Conservation (phyloP, 2,797 vertebrate genomes). For the Helostoma temminkii region DNA sequence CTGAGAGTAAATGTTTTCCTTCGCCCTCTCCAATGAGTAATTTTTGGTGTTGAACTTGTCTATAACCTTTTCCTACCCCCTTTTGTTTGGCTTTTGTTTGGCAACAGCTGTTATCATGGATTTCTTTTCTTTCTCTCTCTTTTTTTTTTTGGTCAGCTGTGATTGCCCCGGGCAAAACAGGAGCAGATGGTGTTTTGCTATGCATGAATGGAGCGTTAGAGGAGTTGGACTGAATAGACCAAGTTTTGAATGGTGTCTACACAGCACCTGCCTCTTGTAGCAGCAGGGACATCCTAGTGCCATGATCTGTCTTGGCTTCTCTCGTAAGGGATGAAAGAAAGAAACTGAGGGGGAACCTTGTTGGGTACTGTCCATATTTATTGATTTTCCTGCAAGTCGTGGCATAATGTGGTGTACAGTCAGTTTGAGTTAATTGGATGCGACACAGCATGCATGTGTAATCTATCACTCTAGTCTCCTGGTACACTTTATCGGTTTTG, state of each 20-base stretch:
- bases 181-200: conserved; percentile 99
- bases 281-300: conserved; percentile 89
- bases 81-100: conserved; percentile 99
- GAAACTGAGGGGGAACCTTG: conserved; percentile 76
- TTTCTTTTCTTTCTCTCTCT: conserved; percentile 87
- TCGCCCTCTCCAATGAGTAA: conserved; percentile 87
- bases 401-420: conserved; percentile 93
- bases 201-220: conserved; percentile 99
- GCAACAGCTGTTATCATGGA: conserved; percentile 99
- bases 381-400: conserved; percentile 94
- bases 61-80: conserved; percentile 94
- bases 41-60: conserved; percentile 90
- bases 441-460: conserved; percentile 95
- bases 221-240: conserved; percentile 99
- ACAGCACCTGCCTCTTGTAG: conserved; percentile 99
- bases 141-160: conserved; percentile 98
- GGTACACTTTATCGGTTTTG: conserved; percentile 89
- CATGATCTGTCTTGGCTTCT: conserved; percentile 87
- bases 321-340: conserved; percentile 75
- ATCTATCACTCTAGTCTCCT: conserved; percentile 92
- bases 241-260: conserved; percentile 99
- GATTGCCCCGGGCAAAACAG: conserved; percentile 99
- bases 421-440: conserved; percentile 98
- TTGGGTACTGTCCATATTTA: conserved; percentile 93
- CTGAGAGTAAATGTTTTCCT: conserved; percentile 84